Evolutionary conservation across 2,888 invertebrate genomes (phyloP).

Genomic region (Stenchaetothrips biformis): DNA sequence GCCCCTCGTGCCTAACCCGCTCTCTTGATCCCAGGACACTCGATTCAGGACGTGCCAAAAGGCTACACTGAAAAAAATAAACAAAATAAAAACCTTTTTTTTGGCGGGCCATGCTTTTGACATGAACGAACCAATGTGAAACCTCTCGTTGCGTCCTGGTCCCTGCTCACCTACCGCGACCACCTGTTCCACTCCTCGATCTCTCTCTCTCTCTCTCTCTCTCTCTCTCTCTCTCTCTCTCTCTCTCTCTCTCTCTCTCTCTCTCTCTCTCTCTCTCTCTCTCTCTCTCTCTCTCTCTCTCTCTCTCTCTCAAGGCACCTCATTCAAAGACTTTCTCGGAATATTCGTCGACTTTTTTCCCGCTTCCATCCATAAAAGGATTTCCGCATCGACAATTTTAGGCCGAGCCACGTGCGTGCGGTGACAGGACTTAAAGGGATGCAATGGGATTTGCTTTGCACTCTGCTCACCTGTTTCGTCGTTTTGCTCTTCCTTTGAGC

Average conservation of each 20-base stretch:
- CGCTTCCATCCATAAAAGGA: no score
- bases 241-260: conserved; percentile 1
- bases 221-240: not conserved
- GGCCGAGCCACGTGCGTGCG: no score
- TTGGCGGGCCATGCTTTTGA: not conserved
- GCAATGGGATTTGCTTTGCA: no score
- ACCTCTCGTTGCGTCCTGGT: not conserved
- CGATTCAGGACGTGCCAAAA: not conserved
- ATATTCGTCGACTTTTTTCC: no score
- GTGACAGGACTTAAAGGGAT: no score
- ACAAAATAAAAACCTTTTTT: not conserved
- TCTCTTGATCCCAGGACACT: conserved; percentile 14
- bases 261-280: conserved; percentile 1
- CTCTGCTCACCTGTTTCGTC: no score
- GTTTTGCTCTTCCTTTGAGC: not conserved
- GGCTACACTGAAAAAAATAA: not conserved
- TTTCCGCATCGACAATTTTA: no score
- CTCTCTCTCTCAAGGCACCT: not conserved
- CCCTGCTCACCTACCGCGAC: not conserved
- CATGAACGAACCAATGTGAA: not conserved
- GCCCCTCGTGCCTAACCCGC: not conserved
- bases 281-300: not conserved
- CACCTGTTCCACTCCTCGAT: not conserved
- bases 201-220: not conserved
- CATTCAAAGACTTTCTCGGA: no score